A percentile compares a stretch with the other conserved stretches of the same genome.
phyloP scores from a whole-genome alignment of 2,113 vertebrate species.

The Amphiprion percula region DNA sequence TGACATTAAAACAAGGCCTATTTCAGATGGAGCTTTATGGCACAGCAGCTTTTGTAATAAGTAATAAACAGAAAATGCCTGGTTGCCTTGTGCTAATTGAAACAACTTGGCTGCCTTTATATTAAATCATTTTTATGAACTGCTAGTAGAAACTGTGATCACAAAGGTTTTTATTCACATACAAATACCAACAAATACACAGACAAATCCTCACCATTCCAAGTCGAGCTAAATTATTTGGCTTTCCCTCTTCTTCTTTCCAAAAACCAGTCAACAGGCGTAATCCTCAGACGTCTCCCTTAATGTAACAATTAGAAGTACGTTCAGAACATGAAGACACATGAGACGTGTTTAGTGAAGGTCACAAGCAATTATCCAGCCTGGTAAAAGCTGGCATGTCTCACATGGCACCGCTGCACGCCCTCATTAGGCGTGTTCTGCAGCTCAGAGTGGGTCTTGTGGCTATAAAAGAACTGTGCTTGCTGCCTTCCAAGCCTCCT shows the following conservation, averaged over 20 bases:
- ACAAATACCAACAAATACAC: not conserved
- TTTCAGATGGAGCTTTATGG: not conserved
- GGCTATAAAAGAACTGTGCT: conserved; percentile 78
- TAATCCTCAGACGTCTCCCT: conserved; percentile 47
- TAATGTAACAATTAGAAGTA: conserved; percentile 69
- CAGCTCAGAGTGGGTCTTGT: conserved; percentile 71
- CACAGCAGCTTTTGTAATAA: not conserved
- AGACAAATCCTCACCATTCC: not conserved
- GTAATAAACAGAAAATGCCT: conserved; percentile 4
- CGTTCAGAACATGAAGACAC: conserved; percentile 61
- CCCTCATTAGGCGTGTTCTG: conserved; percentile 81
- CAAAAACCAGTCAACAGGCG: conserved; percentile 10
- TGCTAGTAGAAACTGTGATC: not conserved
- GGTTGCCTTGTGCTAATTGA: not conserved
- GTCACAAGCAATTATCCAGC: conserved; percentile 80
- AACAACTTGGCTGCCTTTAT: not conserved
- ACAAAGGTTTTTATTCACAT: not conserved
- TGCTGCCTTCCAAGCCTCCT: conserved; percentile 64
- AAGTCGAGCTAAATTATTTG: not conserved
- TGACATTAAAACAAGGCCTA: conserved; percentile 13
- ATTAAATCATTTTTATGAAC: not conserved
- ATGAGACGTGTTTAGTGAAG: conserved; percentile 74
- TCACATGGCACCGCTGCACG: conserved; percentile 73
- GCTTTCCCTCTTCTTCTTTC: conserved; percentile 6
- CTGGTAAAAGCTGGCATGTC: conserved; percentile 78